Evolutionary conservation across 2,113 vertebrate genomes (phyloP).

Genomic region (Ranitomeya variabilis): DNA sequence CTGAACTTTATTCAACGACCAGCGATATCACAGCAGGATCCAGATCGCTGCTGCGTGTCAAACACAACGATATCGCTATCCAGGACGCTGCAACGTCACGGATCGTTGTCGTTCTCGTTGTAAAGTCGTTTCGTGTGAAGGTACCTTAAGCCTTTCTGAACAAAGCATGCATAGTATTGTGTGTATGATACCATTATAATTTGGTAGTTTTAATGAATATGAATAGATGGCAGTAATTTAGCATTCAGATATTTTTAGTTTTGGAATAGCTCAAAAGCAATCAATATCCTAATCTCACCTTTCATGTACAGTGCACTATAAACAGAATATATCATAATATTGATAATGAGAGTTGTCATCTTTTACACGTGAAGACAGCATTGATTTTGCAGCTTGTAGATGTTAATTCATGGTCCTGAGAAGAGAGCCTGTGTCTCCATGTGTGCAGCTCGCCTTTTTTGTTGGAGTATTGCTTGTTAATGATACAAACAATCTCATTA

Average conservation of each 20-base stretch:
- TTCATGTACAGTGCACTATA: neutral
- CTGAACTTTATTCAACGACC: too few relatives aligned
- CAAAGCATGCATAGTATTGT: neutral
- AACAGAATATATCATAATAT: conserved; percentile 12
- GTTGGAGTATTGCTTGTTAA: conserved; percentile 36
- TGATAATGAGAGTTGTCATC: conserved; percentile 31
- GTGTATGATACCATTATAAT: neutral
- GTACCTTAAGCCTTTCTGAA: neutral
- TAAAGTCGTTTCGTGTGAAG: too few relatives aligned
- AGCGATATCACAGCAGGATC: too few relatives aligned
- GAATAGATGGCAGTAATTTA: neutral
- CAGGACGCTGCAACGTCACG: too few relatives aligned
- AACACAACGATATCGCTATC: too few relatives aligned
- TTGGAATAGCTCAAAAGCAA: neutral
- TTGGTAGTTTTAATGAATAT: neutral
- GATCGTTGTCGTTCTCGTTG: too few relatives aligned
- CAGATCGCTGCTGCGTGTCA: too few relatives aligned
- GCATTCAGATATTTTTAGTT: neutral
- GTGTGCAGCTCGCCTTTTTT: conserved; percentile 15
- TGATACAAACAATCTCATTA: conserved; percentile 50
- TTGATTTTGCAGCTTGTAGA: conserved; percentile 43
- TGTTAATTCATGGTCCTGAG: neutral
- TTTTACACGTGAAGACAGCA: conserved; percentile 6
- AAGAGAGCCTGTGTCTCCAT: neutral
- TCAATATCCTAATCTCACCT: conserved; percentile 22